A percentile compares a stretch with the other conserved stretches of the same genome.
Conservation (phyloP, 64 coral and sea anemone genomes). For the Exaiptasia diaphana region DNA sequence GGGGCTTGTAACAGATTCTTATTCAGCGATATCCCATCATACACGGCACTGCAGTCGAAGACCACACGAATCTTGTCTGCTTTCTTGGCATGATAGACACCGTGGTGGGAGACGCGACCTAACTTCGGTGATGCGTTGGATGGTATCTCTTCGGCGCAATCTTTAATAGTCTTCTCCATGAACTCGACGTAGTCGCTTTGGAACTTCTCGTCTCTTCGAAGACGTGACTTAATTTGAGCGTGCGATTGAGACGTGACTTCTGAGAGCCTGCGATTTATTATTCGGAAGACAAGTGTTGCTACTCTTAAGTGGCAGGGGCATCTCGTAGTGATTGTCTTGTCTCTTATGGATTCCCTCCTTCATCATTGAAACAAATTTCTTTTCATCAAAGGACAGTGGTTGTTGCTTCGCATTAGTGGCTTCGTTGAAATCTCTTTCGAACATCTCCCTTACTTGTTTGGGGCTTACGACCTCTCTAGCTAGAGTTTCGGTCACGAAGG, state of each 20-base stretch:
- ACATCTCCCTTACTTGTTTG: constrained; percentile 14
- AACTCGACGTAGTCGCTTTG: constrained; percentile 17
- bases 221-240: neutral
- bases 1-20: constrained; percentile 17
- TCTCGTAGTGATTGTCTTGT: neutral
- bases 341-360: neutral
- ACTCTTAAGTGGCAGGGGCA: neutral
- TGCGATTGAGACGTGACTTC: too few species aligned
- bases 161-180: constrained; percentile 7
- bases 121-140: neutral
- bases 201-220: neutral
- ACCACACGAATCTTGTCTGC: neutral
- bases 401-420: neutral
- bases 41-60: constrained; percentile 6
- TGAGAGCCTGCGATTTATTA: constrained; percentile 1
- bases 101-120: neutral
- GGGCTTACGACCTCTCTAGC: constrained; percentile 17
- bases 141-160: neutral
- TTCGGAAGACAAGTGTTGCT: neutral
- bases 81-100: constrained; percentile 1
- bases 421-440: constrained; percentile 25
- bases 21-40: constrained; percentile 5
- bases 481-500: neutral
- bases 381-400: constrained; percentile 3
- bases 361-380: neutral